Evolutionary conservation across 2,888 invertebrate genomes (phyloP), one percentile per base, ranked within the genome.

Genomic region (Drosophila prostipennis): DNA sequence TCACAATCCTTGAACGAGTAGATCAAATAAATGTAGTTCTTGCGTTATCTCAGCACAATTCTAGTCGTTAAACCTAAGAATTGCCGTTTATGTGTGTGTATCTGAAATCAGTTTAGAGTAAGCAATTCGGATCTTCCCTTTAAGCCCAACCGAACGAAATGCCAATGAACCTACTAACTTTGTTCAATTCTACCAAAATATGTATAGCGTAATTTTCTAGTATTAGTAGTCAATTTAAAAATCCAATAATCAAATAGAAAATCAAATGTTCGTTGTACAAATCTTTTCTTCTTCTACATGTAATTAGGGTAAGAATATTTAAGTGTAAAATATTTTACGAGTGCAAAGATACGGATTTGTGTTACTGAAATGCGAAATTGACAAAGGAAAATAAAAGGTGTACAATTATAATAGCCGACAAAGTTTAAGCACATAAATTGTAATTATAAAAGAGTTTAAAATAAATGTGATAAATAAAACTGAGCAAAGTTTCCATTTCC

Each of bases 381-480:
- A 64, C 23, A 29, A 40, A 32, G 40, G 60, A 69, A 49, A 57
- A 49, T 51, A 40, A 59, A 53, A 51, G 53, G 6, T 54, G 34
- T 71, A 61, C 51, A 76, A 49, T 42, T 70, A 60, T 36, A 67
- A 46, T 60, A 77, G 53, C 64, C 57, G 53, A 69, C 57, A 64
- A 65, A 55, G 16, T 56, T 43, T 72, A 55, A 60, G 67, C 72
- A 61, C 51, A 69, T 63, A 32, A 64, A 76, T 72, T 79, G 73
- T 76, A 78, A 78, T 79, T 74, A 76, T 69, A 80, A 29, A 29
- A 70, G 71, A 69, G 45, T 60, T 72, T 72, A 48, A 69, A 84
- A 81, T 85, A 83, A 82, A 83, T 83, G 83, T 83, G 83, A 77
- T 86, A 86, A 78, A 76, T 75, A 40, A 78, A 77, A 29, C 29